Conservation (phyloP, 2,797 vertebrate species). For the Galaxias olidus region DNA sequence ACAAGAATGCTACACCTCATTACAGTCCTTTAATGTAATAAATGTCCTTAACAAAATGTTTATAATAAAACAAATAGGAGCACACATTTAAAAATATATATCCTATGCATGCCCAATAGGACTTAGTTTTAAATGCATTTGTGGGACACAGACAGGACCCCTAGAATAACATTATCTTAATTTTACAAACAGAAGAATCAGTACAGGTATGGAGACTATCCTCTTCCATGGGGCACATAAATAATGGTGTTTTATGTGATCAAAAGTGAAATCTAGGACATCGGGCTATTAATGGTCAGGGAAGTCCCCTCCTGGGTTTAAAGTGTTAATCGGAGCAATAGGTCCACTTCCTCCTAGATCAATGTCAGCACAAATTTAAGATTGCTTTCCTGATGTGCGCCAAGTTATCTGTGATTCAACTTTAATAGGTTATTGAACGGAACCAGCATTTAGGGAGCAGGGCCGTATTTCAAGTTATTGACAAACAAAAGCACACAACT, state of each 20-base stretch:
- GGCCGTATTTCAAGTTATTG: constrained; percentile 81
- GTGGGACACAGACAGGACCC: too few relatives aligned
- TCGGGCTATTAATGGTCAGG: constrained; percentile 69
- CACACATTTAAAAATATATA: constrained; percentile 53
- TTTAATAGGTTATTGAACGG: constrained; percentile 86
- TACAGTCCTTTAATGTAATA: constrained; percentile 69
- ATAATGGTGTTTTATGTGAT: constrained; percentile 68
- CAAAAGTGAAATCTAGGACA: constrained; percentile 67
- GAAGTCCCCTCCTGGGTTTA: constrained; percentile 68
- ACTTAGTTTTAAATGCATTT: too few relatives aligned
- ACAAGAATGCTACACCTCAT: constrained; percentile 67
- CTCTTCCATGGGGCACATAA: constrained; percentile 60
- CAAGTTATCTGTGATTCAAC: constrained; percentile 84
- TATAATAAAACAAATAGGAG: constrained; percentile 70
- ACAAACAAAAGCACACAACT: constrained; percentile 80
- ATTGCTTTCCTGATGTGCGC: constrained; percentile 81
- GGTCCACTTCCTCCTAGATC: constrained; percentile 81
- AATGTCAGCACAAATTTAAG: constrained; percentile 86
- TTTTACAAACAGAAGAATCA: too few relatives aligned
- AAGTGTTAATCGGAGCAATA: constrained; percentile 82
- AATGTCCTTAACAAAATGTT: constrained; percentile 67
- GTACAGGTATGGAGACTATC: constrained; percentile 24
- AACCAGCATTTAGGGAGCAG: constrained; percentile 78
- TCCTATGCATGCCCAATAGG: constrained; percentile 5
- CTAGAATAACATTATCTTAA: too few relatives aligned